These are phyloP conservation scores for Rhipidura dahli DNA, from an alignment of 2,113 vertebrate genomes.

Conservation along the genomic window DNA sequence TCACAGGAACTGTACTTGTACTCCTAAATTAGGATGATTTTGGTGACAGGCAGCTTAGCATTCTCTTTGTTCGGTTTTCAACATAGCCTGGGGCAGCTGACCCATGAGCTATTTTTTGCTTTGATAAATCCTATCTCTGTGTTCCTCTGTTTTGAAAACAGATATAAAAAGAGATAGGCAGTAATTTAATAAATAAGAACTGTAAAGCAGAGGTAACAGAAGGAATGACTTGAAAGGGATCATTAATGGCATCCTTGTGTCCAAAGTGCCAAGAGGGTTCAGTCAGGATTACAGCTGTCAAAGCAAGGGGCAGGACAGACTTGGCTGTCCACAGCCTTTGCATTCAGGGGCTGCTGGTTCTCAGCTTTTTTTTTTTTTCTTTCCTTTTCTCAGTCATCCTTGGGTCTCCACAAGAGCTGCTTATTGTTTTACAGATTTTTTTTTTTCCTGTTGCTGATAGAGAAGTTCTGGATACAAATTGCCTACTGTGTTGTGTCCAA, in stretches of 20 bases:
- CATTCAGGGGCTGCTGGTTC: not conserved
- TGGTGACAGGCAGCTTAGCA: not conserved
- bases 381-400: not conserved
- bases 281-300: not conserved
- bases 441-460: not conserved
- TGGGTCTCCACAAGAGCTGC: not conserved
- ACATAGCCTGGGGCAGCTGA: not conserved
- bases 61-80: not conserved
- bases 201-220: not conserved
- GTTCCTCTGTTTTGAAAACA: slow-evolving; percentile 4
- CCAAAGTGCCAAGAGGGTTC: not conserved
- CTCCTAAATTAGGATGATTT: not conserved
- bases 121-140: not conserved
- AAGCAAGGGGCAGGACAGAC: not conserved
- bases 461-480: not conserved
- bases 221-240: not conserved
- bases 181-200: slow-evolving; percentile 20
- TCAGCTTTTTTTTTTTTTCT: not conserved
- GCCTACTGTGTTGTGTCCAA: not conserved
- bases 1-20: not conserved
- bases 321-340: not conserved
- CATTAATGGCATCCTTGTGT: not conserved
- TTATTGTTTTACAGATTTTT: not conserved
- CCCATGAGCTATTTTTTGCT: not conserved
- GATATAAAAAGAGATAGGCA: not conserved